Percentiles rank a stretch among this genome's conserved stretches.
phyloP scores from a whole-genome alignment of 2,888 invertebrate species.

The Melikaiella ostensackeni region DNA sequence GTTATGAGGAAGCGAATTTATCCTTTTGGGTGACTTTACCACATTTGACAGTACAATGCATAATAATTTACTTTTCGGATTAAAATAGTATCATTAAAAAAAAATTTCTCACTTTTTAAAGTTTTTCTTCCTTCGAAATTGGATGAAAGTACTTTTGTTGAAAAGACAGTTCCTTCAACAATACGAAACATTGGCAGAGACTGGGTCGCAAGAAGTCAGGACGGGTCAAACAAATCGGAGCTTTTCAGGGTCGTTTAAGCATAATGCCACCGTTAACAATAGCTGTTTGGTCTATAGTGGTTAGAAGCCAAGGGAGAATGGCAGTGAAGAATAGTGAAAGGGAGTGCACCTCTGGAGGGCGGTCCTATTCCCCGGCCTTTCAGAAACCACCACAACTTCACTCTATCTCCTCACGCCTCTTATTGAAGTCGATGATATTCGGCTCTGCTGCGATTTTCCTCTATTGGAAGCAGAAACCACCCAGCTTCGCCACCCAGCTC shows the following conservation, averaged over 20 bases:
- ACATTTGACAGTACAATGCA: no score
- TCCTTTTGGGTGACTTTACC: no score
- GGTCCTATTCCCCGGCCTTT: slow-evolving; percentile 57
- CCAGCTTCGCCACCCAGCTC: slow-evolving; percentile 43
- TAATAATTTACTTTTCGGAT: no score
- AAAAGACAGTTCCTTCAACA: not conserved
- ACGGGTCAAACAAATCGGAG: slow-evolving; percentile 69
- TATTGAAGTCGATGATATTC: slow-evolving; percentile 65
- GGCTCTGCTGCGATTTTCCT: slow-evolving; percentile 59
- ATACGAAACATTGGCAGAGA: slow-evolving; percentile 32
- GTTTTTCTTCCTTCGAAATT: not conserved
- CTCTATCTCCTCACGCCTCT: slow-evolving; percentile 59
- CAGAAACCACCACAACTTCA: slow-evolving; percentile 49
- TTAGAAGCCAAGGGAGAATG: slow-evolving; percentile 49
- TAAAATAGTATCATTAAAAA: not conserved
- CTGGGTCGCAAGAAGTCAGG: slow-evolving; percentile 54
- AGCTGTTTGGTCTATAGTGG: slow-evolving; percentile 62
- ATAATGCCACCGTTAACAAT: slow-evolving; percentile 71
- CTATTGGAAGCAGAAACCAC: slow-evolving; percentile 58
- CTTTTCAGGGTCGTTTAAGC: slow-evolving; percentile 64
- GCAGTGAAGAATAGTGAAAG: slow-evolving; percentile 53
- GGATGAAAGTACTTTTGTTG: not conserved
- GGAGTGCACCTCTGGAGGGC: slow-evolving; percentile 45
- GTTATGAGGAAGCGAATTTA: no score
- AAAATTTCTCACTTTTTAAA: not conserved